Evolutionary conservation across 2,113 vertebrate genomes (phyloP), one percentile per base, ranked within the genome.

Genomic region (Rhizomys pruinosus): DNA sequence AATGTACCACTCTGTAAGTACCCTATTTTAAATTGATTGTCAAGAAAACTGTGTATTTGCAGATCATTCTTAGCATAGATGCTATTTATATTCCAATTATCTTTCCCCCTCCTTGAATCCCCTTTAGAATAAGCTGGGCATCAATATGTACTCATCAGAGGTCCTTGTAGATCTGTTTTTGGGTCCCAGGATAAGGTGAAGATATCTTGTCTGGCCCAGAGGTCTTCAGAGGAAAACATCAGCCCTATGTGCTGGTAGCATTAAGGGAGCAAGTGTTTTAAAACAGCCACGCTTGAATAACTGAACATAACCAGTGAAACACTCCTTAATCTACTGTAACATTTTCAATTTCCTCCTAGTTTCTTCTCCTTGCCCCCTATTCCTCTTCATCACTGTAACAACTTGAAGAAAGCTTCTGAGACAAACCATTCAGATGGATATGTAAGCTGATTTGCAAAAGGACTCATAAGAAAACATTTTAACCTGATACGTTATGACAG

Each of bases 61-160:
- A 82, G 37, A 29, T 73, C 10, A 90, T 32, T 77, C 91, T 91
- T 61, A 52, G 7, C 85, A 79, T 79, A 74, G 7, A 89, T 73
- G 25, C 66, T 85, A 57, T 47, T 95, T 19, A 47, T 87, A 80
- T 84, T 69, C 61, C 59, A 78, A 90, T 80, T 68, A 88, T 90
- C 12, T 32, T 69, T 16, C 12, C 27, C 10, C 3, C 27, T 7
- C 5, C 3, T 29, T 47, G 59, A 66, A 71, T 86, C 63, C 20
- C 91, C 59, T 91, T 90, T 57, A 72, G 59, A 89, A 94, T 32
- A 84, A 90, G 15, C 37, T 76, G 23, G 29, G 32, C 44, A 94
- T 79, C 64, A 76, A 72, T 55, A 19, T 8, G 13, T 47, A 63
- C 39, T 77, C 47, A 81, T n/a, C 37, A 68, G 27, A 2, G 10